These are phyloP conservation scores for Mus caroli DNA, from an alignment of 2,797 vertebrate species.

Conservation along the genomic window DNA sequence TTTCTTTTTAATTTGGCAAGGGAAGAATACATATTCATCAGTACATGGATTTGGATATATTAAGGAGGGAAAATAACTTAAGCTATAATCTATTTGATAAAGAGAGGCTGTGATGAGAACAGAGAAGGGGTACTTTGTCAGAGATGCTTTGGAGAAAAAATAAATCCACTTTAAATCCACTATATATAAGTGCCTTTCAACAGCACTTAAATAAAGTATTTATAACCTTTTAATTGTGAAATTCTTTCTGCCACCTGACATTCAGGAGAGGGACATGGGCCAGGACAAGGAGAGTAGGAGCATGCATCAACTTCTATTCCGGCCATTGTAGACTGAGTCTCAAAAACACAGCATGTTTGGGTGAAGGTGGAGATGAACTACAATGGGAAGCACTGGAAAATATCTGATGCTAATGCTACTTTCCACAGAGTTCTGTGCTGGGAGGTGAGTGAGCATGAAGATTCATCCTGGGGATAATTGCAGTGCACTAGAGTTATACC, in stretches of 20 bases:
- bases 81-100: neutral
- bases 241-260: neutral
- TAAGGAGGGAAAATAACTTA: neutral
- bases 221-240: neutral
- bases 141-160: neutral
- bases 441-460: conserved; percentile 25
- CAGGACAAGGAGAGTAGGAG: neutral
- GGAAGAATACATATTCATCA: neutral
- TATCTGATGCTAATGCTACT: conserved; percentile 26
- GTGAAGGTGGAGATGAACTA: neutral
- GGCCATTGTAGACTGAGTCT: neutral
- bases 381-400: neutral
- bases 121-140: neutral
- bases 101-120: neutral
- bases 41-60: neutral
- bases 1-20: neutral
- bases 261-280: neutral
- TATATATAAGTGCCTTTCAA: neutral
- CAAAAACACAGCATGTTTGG: neutral
- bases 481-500: conserved; percentile 62
- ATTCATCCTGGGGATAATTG: conserved; percentile 75
- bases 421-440: conserved; percentile 43
- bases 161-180: neutral
- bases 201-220: neutral
- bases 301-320: neutral